These are phyloP conservation scores for Hemiscyllium ocellatum DNA, from an alignment of 2,113 vertebrate species.

Conservation along the genomic window DNA sequence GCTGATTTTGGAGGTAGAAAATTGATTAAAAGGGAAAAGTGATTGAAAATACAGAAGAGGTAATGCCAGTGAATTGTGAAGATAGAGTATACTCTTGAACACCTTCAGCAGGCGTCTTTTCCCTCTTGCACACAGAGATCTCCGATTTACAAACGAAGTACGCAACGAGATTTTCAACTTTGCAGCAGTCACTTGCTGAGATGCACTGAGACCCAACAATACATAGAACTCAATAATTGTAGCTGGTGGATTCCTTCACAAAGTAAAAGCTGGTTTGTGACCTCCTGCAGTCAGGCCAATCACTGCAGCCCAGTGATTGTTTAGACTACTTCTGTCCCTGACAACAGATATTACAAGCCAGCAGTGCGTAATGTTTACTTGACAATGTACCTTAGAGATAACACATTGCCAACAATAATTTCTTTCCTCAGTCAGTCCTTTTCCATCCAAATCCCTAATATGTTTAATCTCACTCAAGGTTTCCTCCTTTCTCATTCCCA, in stretches of 20 bases:
- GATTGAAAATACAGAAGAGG: neutral
- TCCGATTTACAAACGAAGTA: neutral
- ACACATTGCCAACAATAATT: neutral
- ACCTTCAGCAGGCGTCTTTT: neutral
- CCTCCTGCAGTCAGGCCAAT: neutral
- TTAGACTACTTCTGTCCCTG: conserved; percentile 24
- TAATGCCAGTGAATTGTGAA: neutral
- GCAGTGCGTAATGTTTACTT: neutral
- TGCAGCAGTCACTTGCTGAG: neutral
- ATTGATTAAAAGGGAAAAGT: neutral
- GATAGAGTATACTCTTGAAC: neutral
- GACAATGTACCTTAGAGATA: conserved; percentile 1
- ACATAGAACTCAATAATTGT: neutral
- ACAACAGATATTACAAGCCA: neutral
- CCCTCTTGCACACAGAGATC: neutral
- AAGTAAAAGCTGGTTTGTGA: neutral
- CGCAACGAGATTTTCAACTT: neutral
- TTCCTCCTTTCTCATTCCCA: neutral
- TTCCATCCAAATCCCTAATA: neutral
- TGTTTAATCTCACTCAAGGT: neutral
- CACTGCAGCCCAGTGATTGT: neutral
- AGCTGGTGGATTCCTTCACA: neutral
- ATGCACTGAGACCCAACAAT: neutral
- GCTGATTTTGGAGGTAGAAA: neutral
- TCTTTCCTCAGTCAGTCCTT: neutral